These are phyloP conservation scores for Polyommatus icarus DNA, from an alignment of 2,888 invertebrate genomes.

Conservation along the genomic window DNA sequence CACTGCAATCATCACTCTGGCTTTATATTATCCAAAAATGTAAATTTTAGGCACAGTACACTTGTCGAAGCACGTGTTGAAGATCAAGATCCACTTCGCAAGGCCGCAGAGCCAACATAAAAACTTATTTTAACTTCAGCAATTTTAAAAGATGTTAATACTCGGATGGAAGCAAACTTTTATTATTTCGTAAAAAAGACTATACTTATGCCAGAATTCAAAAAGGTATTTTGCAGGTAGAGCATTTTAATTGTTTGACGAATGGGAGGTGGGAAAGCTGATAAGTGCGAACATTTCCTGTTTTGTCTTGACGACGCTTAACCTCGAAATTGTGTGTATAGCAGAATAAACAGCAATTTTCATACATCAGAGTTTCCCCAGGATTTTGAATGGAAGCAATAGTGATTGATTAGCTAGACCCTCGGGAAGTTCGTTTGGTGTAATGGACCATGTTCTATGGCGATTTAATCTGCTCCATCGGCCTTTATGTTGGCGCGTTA, in stretches of 20 bases:
- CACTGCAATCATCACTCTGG: neutral
- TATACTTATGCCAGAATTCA: neutral
- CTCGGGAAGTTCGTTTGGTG: conserved; percentile 38
- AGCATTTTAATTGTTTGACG: conserved; percentile 2
- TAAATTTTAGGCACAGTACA: neutral
- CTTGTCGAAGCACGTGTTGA: neutral
- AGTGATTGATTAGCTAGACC: conserved; percentile 50
- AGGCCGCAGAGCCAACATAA: neutral
- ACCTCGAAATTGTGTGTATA: neutral
- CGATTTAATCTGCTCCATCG: conserved; percentile 41
- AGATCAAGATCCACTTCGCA: neutral
- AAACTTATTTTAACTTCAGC: neutral
- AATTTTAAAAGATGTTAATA: neutral
- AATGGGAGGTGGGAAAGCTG: neutral
- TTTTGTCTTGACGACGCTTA: neutral
- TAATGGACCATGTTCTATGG: conserved; percentile 46
- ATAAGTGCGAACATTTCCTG: neutral
- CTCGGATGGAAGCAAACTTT: neutral
- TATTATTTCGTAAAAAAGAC: neutral
- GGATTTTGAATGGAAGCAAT: conserved; percentile 59
- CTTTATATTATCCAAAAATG: neutral
- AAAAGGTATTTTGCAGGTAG: neutral
- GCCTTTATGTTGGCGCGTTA: conserved; percentile 39
- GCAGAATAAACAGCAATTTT: conserved; percentile 16
- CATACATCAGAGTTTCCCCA: neutral